A percentile compares a stretch with the other conserved stretches of the same genome.
Evolutionary conservation across 2,797 vertebrate species (phyloP).

Genomic region (Ptychadena robeensis): DNA sequence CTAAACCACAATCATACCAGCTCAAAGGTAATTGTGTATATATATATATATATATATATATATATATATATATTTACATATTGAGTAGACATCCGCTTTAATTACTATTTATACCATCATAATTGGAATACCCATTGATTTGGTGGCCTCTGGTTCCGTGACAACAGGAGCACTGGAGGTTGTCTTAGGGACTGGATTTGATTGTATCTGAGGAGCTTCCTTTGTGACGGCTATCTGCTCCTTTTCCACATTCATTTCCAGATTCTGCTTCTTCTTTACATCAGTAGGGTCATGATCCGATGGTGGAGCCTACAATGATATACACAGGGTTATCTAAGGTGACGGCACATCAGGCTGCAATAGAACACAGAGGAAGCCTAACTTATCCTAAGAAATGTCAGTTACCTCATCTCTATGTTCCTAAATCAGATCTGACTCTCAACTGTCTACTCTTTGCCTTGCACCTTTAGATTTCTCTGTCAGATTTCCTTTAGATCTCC

Average conservation of each 20-base stretch:
- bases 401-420: too few relatives aligned
- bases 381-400: too few relatives aligned
- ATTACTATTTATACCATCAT: background rate
- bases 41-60: too few relatives aligned
- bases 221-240: background rate
- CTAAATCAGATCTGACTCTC: too few relatives aligned
- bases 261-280: conserved; percentile 30
- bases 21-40: too few relatives aligned
- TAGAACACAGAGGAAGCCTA: background rate
- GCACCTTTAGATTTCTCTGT: too few relatives aligned
- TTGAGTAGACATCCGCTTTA: background rate
- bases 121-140: conserved; percentile 30
- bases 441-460: too few relatives aligned
- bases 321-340: background rate
- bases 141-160: conserved; percentile 15
- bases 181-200: background rate
- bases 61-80: too few relatives aligned
- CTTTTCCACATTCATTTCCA: conserved; percentile 3
- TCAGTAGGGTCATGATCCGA: background rate
- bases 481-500: too few relatives aligned
- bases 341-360: background rate
- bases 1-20: too few relatives aligned
- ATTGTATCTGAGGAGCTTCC: background rate
- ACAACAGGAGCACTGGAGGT: conserved; percentile 5
- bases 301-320: background rate